Conservation (phyloP, 2,888 invertebrate genomes). For the Platerodrilus igneus region DNA sequence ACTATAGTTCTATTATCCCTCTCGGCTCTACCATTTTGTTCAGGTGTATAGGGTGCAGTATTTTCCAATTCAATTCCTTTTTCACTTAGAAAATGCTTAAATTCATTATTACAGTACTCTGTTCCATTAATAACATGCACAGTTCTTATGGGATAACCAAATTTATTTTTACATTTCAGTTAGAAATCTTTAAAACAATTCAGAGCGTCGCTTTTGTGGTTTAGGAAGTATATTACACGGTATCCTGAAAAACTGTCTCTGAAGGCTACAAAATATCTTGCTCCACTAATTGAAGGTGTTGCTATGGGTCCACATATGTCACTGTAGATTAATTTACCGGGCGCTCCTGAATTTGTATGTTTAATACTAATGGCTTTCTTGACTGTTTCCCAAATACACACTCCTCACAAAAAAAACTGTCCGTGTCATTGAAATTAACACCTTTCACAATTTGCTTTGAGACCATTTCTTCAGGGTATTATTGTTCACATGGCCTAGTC, state of each 20-base stretch:
- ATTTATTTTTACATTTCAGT: slow-evolving; percentile 27
- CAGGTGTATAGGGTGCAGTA: slow-evolving; percentile 31
- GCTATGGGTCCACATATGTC: slow-evolving; percentile 23
- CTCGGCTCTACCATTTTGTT: slow-evolving; percentile 37
- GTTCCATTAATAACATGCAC: no score
- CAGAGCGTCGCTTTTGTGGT: slow-evolving; percentile 21
- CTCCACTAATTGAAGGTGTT: slow-evolving; percentile 15
- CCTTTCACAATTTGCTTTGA: slow-evolving; percentile 18
- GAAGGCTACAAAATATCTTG: slow-evolving; percentile 22
- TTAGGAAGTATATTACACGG: slow-evolving; percentile 20
- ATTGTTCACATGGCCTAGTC: slow-evolving; percentile 32
- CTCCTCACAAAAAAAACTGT: slow-evolving; percentile 25
- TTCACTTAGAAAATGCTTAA: no score
- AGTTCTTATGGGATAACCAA: no score
- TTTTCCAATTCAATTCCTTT: slow-evolving; percentile 24
- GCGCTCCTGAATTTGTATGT: no score
- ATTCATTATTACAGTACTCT: no score
- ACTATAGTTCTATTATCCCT: slow-evolving; percentile 37
- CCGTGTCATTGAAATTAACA: slow-evolving; percentile 20
- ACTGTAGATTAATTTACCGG: slow-evolving; percentile 20
- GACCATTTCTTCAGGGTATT: no score
- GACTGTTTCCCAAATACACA: slow-evolving; percentile 27
- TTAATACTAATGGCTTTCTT: no score
- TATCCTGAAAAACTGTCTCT: slow-evolving; percentile 25
- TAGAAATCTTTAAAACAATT: slow-evolving; percentile 19